Percentiles rank a stretch among this genome's conserved stretches.
phyloP scores from a whole-genome alignment of 2,888 invertebrate genomes.

The Megalurothrips usitatus region DNA sequence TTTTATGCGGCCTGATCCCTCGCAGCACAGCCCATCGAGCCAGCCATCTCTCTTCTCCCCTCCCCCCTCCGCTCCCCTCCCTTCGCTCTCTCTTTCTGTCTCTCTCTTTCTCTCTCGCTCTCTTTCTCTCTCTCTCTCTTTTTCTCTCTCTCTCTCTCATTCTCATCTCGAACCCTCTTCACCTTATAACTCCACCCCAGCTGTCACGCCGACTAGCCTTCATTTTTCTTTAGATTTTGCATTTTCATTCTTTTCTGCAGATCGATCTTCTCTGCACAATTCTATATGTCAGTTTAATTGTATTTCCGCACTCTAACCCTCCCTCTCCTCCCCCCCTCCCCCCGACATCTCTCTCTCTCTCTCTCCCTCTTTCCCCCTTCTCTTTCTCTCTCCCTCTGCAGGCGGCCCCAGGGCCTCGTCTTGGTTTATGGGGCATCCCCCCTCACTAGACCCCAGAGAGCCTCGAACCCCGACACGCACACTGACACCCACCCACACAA shows the following conservation, averaged over 20 bases:
- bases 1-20: conserved; percentile 16
- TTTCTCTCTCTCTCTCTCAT: background rate
- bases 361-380: background rate
- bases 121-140: background rate
- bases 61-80: background rate
- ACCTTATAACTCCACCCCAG: background rate
- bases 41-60: background rate
- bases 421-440: conserved; percentile 11
- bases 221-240: no score
- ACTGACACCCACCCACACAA: no score
- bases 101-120: background rate
- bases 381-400: background rate
- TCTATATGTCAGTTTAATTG: no score
- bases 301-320: background rate
- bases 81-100: background rate
- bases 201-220: no score
- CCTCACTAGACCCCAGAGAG: background rate
- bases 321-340: background rate
- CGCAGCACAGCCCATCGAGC: background rate
- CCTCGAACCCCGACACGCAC: background rate
- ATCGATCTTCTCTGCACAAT: no score
- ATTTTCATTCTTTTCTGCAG: no score
- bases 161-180: background rate
- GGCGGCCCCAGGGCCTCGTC: conserved; percentile 3
- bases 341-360: background rate